phyloP scores from a whole-genome alignment of 2,113 vertebrate species.

The Seriola aureovittata region DNA sequence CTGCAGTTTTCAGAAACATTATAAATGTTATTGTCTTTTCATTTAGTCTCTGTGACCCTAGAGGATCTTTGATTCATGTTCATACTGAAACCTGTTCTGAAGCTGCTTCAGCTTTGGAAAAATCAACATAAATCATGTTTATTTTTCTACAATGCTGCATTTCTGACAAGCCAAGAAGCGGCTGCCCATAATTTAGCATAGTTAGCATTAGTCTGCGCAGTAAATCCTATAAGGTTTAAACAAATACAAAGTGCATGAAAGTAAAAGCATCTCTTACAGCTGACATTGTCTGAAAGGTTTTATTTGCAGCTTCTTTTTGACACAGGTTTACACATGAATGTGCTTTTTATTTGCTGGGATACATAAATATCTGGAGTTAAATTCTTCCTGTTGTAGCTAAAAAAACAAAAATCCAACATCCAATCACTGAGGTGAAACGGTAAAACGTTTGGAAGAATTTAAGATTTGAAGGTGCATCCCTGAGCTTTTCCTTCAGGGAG shows the following conservation, averaged over 20 bases:
- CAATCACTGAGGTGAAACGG: too few relatives aligned
- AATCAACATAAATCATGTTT: background rate
- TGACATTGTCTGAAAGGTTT: background rate
- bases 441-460: too few relatives aligned
- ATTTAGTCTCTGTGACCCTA: too few relatives aligned
- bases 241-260: background rate
- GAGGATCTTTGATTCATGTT: background rate
- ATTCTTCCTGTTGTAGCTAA: too few relatives aligned
- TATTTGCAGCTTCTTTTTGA: background rate
- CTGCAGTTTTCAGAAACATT: background rate
- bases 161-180: too few relatives aligned
- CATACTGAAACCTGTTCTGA: too few relatives aligned
- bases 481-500: too few relatives aligned
- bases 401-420: too few relatives aligned
- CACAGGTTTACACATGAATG: background rate
- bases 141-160: background rate
- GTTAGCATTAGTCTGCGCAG: background rate
- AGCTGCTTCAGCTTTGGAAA: too few relatives aligned
- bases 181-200: background rate
- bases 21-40: slow-evolving; percentile 18
- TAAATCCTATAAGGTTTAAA: too few relatives aligned
- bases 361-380: background rate
- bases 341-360: background rate
- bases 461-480: background rate
- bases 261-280: background rate